Evolutionary conservation across 2,888 invertebrate species (phyloP).

Genomic region (Aphrophora alni): DNA sequence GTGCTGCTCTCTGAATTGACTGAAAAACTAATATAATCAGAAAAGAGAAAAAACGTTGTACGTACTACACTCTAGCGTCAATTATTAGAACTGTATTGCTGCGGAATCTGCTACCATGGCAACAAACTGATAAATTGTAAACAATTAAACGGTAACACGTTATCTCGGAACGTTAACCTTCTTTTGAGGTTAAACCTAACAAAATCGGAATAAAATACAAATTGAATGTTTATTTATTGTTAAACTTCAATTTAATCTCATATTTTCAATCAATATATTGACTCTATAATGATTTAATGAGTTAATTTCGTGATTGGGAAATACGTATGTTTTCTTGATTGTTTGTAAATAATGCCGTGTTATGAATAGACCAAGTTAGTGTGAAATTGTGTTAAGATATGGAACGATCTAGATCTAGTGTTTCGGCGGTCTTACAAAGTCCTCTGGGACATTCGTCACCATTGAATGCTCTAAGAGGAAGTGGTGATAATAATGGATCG

Average conservation of each 20-base stretch:
- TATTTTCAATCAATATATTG: not conserved
- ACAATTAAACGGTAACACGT: not conserved
- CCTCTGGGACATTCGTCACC: conserved; percentile 14
- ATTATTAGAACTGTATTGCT: not conserved
- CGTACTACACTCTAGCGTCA: not conserved
- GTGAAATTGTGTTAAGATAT: too few relatives aligned
- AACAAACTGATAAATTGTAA: not conserved
- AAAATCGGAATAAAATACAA: not conserved
- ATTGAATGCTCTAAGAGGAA: not conserved
- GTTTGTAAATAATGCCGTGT: not conserved
- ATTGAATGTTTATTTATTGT: not conserved
- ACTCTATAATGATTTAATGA: not conserved
- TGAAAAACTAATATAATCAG: too few relatives aligned
- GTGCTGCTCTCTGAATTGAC: too few relatives aligned
- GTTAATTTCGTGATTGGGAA: not conserved
- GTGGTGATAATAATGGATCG: conserved; percentile 46
- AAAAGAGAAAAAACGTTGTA: too few relatives aligned
- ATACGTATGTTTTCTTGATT: not conserved
- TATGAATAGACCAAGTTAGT: not conserved
- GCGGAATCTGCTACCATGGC: not conserved
- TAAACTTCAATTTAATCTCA: not conserved
- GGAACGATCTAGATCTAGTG: conserved; percentile 23
- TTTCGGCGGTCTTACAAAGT: conserved; percentile 18
- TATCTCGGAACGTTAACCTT: not conserved
- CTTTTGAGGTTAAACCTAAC: not conserved